Conservation (phyloP, 2,888 invertebrate species). For the Napeogenes inachia region DNA sequence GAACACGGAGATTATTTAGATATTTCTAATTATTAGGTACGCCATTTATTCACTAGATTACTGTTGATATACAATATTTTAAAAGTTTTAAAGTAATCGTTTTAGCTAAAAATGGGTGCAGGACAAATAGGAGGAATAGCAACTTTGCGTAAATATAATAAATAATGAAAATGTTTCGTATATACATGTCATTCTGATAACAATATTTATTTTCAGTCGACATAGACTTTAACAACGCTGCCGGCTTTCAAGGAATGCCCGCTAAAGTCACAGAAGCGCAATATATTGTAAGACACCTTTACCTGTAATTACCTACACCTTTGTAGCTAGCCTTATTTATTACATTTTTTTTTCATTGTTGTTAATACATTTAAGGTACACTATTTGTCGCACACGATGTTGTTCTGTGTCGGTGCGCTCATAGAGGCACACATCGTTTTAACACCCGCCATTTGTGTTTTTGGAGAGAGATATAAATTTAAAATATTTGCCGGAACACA, state of each 20-base stretch:
- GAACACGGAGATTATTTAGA: not conserved
- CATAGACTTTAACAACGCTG: slow-evolving; percentile 61
- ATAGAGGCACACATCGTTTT: slow-evolving; percentile 64
- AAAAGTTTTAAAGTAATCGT: not conserved
- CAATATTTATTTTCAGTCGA: slow-evolving; percentile 48
- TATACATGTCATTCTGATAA: not conserved
- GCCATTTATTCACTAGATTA: not conserved
- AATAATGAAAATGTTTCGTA: not conserved
- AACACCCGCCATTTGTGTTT: slow-evolving; percentile 60
- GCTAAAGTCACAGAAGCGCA: slow-evolving; percentile 53
- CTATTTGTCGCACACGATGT: slow-evolving; percentile 61
- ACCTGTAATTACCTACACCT: not conserved
- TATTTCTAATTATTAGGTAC: not conserved
- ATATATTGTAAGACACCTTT: slow-evolving; percentile 46
- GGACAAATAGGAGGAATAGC: slow-evolving; percentile 47
- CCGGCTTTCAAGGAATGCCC: slow-evolving; percentile 49
- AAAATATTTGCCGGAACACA: slow-evolving; percentile 56
- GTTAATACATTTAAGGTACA: slow-evolving; percentile 44
- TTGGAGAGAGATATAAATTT: slow-evolving; percentile 58
- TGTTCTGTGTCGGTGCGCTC: slow-evolving; percentile 61
- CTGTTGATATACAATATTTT: not conserved
- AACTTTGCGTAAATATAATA: slow-evolving; percentile 37
- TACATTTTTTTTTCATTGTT: not conserved
- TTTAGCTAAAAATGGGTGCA: slow-evolving; percentile 38
- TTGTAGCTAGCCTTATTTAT: too few species aligned